Conservation (phyloP, 2,113 vertebrate genomes). For the Anguilla japonica region DNA sequence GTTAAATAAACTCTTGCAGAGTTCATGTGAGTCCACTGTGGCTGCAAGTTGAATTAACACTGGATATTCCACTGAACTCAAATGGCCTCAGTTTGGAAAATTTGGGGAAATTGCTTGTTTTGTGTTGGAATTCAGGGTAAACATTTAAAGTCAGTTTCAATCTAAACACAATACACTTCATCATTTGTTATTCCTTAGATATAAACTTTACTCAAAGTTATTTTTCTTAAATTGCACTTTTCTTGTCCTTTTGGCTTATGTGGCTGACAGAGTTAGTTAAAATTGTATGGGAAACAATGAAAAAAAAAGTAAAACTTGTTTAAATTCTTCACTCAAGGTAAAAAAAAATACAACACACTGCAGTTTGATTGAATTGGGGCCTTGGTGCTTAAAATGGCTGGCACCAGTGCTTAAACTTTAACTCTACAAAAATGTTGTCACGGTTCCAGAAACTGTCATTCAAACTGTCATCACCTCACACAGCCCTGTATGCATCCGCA, state of each 20-base stretch:
- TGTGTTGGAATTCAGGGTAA: not conserved
- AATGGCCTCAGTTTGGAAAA: not conserved
- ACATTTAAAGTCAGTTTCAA: not conserved
- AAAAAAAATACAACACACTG: not conserved
- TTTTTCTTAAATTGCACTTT: not conserved
- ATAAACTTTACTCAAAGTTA: not conserved
- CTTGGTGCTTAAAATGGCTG: not conserved
- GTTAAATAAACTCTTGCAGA: too few species aligned
- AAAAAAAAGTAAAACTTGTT: not conserved
- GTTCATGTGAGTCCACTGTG: too few species aligned
- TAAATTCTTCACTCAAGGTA: not conserved
- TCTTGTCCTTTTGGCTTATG: not conserved
- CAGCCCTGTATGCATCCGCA: not conserved
- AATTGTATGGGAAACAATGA: not conserved
- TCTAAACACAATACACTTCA: not conserved
- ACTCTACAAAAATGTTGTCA: not conserved
- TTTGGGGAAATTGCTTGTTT: not conserved
- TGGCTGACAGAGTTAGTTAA: not conserved
- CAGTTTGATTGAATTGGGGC: not conserved
- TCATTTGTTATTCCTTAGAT: not conserved
- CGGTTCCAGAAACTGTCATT: not conserved
- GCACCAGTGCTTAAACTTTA: not conserved
- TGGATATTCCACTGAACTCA: not conserved
- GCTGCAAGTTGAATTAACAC: not conserved
- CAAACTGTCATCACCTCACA: not conserved